Evolutionary conservation across 2,113 vertebrate species (phyloP).

Genomic region (Halcyon malimbica): DNA sequence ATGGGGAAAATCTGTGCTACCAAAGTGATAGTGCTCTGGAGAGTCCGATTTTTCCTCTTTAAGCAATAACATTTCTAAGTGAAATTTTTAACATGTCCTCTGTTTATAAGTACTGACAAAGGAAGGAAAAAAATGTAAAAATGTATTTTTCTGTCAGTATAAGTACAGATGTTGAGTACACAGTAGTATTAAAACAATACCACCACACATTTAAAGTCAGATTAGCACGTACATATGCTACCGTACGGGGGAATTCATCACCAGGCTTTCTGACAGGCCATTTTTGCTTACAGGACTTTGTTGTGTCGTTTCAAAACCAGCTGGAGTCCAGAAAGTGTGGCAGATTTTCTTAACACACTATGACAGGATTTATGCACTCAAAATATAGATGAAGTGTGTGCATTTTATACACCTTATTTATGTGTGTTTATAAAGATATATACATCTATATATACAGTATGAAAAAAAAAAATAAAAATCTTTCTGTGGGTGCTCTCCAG

Average conservation of each 20-base stretch:
- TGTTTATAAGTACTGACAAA: neutral
- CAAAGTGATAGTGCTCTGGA: neutral
- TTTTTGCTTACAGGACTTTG: neutral
- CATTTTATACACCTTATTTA: too few species aligned
- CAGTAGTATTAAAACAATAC: neutral
- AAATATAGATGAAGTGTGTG: accelerated
- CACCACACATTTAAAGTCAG: neutral
- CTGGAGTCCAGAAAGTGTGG: neutral
- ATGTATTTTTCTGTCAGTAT: neutral
- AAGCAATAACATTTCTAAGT: neutral
- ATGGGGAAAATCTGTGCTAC: neutral
- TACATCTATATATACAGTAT: too few species aligned
- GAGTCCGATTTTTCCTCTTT: neutral
- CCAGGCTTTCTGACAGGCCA: neutral
- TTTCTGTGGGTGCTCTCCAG: neutral
- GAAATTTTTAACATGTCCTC: neutral
- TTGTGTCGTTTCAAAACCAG: neutral
- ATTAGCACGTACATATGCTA: neutral
- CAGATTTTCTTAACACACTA: neutral
- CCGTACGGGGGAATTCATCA: neutral
- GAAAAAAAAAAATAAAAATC: neutral
- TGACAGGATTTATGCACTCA: too few species aligned
- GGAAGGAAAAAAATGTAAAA: neutral
- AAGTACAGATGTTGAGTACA: neutral
- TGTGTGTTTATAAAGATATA: neutral